Percentiles rank a stretch among this genome's conserved stretches.
Conservation (phyloP, 2,888 invertebrate genomes). For the Oxyteleia sp. region DNA sequence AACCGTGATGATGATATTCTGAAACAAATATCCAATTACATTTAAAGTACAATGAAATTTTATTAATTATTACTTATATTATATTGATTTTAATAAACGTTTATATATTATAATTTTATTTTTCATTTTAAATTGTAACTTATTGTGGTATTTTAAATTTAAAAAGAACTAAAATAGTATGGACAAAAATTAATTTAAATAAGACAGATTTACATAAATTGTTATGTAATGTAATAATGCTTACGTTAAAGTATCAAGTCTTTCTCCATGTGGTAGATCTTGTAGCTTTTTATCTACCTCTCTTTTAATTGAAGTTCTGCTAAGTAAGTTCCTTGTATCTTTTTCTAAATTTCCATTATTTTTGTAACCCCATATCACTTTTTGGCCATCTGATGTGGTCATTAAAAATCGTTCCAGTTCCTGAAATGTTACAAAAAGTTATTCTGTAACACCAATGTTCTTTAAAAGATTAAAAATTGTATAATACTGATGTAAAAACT, state of each 20-base stretch:
- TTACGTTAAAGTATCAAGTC: slow-evolving; percentile 8
- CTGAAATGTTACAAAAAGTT: neutral
- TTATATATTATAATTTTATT: too few species aligned
- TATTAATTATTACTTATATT: too few species aligned
- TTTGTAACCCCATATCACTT: slow-evolving; percentile 12
- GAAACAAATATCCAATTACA: neutral
- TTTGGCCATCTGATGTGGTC: slow-evolving; percentile 10
- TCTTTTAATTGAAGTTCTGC: slow-evolving; percentile 7
- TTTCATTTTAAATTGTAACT: neutral
- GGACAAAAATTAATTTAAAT: too few species aligned
- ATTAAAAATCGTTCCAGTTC: slow-evolving; percentile 9
- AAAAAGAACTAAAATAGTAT: too few species aligned
- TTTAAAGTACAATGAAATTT: neutral
- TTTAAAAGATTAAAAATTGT: neutral
- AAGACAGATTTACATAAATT: slow-evolving; percentile 15
- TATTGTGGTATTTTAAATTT: neutral
- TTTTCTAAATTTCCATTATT: slow-evolving; percentile 22
- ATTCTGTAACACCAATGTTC: neutral
- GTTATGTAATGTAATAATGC: neutral
- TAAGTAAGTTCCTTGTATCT: slow-evolving; percentile 12
- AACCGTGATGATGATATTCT: neutral
- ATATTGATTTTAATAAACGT: too few species aligned
- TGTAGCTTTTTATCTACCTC: slow-evolving; percentile 2
- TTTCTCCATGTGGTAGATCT: slow-evolving; percentile 4
- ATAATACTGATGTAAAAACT: neutral